phyloP scores from a whole-genome alignment of 2,888 invertebrate species.

The Drosophila rellima region DNA sequence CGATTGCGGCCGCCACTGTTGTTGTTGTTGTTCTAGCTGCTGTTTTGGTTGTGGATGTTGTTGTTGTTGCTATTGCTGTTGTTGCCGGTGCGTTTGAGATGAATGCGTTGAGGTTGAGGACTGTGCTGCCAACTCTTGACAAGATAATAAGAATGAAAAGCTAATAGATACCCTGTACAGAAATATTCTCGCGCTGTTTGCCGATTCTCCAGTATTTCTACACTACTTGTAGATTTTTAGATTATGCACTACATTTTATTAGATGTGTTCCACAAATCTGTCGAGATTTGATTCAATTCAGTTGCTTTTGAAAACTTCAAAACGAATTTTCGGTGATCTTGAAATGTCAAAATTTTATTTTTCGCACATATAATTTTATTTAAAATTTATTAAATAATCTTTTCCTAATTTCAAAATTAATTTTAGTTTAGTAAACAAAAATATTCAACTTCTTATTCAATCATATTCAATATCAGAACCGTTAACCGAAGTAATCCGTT shows the following conservation, averaged over 20 bases:
- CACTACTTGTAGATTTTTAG: too few relatives aligned
- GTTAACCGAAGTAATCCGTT: too few relatives aligned
- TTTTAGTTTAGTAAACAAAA: too few relatives aligned
- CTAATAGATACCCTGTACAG: constrained; percentile 1
- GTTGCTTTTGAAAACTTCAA: neutral
- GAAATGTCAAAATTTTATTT: neutral
- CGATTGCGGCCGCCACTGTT: constrained; percentile 28
- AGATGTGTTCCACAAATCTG: neutral
- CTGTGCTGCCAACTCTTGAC: constrained; percentile 21
- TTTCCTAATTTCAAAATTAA: too few relatives aligned
- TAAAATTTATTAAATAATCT: too few relatives aligned
- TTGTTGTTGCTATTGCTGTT: constrained; percentile 12
- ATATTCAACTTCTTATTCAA: too few relatives aligned
- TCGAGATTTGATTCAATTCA: neutral
- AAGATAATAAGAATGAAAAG: neutral
- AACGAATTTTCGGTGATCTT: neutral
- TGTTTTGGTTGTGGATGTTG: neutral
- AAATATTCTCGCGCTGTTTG: neutral
- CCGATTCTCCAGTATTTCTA: too few relatives aligned
- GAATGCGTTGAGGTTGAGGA: constrained; percentile 32
- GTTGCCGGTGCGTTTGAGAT: constrained; percentile 33
- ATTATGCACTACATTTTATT: neutral
- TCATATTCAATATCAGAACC: too few relatives aligned
- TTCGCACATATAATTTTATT: neutral
- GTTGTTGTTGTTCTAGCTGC: constrained; percentile 11